Percentiles rank a stretch among this genome's conserved stretches.
These are phyloP conservation scores for Cephus pygmeus DNA, from an alignment of 2,888 invertebrate species.

Conservation along the genomic window DNA sequence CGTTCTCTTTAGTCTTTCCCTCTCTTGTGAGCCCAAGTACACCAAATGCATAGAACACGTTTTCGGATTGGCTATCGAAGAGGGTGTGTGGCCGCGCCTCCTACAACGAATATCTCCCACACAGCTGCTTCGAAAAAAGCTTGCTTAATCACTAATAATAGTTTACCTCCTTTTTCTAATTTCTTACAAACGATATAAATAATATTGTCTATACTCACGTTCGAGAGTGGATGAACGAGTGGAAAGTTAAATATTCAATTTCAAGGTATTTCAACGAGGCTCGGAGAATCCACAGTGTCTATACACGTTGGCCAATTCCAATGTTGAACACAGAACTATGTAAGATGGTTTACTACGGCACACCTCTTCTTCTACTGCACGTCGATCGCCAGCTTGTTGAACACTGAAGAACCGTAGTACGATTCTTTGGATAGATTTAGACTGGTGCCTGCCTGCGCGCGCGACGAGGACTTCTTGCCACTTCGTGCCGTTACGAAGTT, in stretches of 20 bases:
- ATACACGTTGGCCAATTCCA: neutral
- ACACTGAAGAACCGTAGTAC: neutral
- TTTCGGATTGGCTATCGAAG: constrained; percentile 21
- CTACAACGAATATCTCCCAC: constrained; percentile 15
- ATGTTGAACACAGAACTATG: neutral
- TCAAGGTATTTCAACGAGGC: too few species aligned
- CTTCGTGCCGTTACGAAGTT: too few species aligned
- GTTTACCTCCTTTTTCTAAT: neutral
- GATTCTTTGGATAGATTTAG: neutral
- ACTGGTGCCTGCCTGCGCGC: neutral
- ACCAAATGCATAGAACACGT: constrained; percentile 11
- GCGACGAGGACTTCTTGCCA: neutral
- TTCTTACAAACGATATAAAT: neutral
- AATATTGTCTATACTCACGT: neutral
- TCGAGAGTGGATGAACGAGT: too few species aligned
- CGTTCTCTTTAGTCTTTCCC: neutral
- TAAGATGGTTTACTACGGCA: neutral
- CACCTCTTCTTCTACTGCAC: neutral
- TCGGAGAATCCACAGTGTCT: neutral
- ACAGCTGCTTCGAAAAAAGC: neutral
- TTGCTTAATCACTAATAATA: neutral
- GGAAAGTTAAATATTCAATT: neutral
- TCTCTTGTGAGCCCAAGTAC: neutral
- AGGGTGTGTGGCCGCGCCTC: constrained; percentile 28
- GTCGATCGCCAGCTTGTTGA: neutral